Evolutionary conservation across 2,797 vertebrate species (phyloP).

Genomic region (Sciurus carolinensis): DNA sequence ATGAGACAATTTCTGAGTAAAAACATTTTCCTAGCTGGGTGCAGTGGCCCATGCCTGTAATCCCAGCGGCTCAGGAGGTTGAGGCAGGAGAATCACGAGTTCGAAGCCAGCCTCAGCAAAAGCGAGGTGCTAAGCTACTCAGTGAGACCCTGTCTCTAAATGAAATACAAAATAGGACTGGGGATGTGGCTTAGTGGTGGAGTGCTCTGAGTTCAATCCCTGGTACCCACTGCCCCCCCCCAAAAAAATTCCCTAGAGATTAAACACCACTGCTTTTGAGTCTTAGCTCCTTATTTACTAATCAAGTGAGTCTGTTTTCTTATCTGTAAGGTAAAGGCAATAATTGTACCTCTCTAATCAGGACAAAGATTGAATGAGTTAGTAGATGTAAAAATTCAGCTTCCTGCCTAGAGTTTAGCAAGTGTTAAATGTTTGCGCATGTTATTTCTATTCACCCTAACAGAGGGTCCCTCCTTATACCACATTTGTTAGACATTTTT

Average conservation of each 20-base stretch:
- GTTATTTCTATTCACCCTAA: not conserved
- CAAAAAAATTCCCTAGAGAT: not conserved
- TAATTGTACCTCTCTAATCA: not conserved
- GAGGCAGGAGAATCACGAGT: too few relatives aligned
- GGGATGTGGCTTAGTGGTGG: too few relatives aligned
- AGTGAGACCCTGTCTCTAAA: too few relatives aligned
- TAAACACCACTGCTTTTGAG: not conserved
- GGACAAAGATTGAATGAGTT: not conserved
- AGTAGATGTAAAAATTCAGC: not conserved
- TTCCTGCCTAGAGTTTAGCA: not conserved
- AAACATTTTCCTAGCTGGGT: too few relatives aligned
- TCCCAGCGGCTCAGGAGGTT: too few relatives aligned
- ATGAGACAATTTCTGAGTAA: conserved; percentile 9
- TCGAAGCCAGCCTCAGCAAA: too few relatives aligned
- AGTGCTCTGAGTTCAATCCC: too few relatives aligned
- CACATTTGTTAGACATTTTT: conserved; percentile 21
- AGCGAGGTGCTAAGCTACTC: too few relatives aligned
- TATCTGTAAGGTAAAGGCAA: not conserved
- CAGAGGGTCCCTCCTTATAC: not conserved
- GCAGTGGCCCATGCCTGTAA: too few relatives aligned
- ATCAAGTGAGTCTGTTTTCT: not conserved
- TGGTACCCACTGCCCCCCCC: too few relatives aligned
- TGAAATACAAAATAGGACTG: too few relatives aligned
- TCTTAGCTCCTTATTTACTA: not conserved
- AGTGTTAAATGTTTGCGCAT: not conserved